phyloP scores from a whole-genome alignment of 2,888 invertebrate species.

The Dryobotodes eremita region DNA sequence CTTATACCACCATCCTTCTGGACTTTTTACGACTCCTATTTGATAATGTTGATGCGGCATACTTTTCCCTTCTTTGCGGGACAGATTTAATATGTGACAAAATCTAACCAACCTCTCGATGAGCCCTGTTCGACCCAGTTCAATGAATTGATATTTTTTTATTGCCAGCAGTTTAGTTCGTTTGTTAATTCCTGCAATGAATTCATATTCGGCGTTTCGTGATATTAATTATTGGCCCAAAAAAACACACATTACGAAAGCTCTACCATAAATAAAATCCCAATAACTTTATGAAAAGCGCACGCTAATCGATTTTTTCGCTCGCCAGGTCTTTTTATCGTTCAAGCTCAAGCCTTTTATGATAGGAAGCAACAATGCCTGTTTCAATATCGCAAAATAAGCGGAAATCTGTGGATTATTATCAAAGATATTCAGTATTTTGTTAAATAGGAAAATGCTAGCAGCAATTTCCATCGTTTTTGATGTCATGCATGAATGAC shows the following conservation, averaged over 20 bases:
- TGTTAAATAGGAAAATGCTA: neutral
- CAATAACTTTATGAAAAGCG: constrained; percentile 16
- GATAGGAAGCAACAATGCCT: constrained; percentile 27
- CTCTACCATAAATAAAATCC: neutral
- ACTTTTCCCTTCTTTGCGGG: no score
- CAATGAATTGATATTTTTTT: neutral
- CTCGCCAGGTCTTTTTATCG: constrained; percentile 19
- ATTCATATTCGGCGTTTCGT: neutral
- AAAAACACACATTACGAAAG: neutral
- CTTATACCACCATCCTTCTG: neutral
- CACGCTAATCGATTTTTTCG: constrained; percentile 34
- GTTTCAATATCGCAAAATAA: constrained; percentile 31
- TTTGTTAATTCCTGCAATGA: neutral
- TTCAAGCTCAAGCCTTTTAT: constrained; percentile 25
- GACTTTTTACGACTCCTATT: neutral
- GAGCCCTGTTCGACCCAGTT: neutral
- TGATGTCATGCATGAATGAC: neutral
- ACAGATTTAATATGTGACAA: neutral
- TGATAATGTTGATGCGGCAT: neutral
- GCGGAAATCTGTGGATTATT: constrained; percentile 21
- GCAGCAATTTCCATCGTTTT: neutral
- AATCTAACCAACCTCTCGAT: neutral
- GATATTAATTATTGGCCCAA: neutral
- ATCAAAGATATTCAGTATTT: neutral
- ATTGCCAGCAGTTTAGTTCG: neutral